Evolutionary conservation across 2,888 invertebrate genomes (phyloP).

Genomic region (Deroplatys truncata): DNA sequence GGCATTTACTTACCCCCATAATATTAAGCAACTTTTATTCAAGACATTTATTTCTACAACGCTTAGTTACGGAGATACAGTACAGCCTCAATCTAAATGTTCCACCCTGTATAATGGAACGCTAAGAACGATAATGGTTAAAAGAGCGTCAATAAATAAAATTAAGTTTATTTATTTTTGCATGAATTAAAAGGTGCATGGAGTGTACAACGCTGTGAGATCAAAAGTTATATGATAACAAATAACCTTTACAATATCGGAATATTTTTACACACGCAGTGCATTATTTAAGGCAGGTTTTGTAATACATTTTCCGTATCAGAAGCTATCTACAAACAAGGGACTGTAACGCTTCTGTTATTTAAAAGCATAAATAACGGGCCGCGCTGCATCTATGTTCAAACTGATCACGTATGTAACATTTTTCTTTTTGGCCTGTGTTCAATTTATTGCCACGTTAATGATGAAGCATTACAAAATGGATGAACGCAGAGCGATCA

Average conservation of each 20-base stretch:
- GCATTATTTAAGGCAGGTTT: background rate
- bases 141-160: no score
- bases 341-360: background rate
- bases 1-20: no score
- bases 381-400: background rate
- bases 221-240: no score
- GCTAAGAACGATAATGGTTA: no score
- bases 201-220: no score
- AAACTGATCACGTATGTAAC: background rate
- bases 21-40: no score
- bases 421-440: background rate
- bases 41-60: no score
- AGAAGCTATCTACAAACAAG: background rate
- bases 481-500: background rate
- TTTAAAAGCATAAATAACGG: background rate
- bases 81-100: no score
- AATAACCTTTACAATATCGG: background rate
- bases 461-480: background rate
- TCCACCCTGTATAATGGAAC: no score
- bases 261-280: background rate
- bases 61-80: no score
- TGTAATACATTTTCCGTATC: background rate
- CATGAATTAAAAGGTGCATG: no score
- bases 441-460: background rate
- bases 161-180: no score